Evolutionary conservation across 2,797 vertebrate species (phyloP), one percentile per base, ranked within the genome.

Genomic region (Bradypodion ventrale): DNA sequence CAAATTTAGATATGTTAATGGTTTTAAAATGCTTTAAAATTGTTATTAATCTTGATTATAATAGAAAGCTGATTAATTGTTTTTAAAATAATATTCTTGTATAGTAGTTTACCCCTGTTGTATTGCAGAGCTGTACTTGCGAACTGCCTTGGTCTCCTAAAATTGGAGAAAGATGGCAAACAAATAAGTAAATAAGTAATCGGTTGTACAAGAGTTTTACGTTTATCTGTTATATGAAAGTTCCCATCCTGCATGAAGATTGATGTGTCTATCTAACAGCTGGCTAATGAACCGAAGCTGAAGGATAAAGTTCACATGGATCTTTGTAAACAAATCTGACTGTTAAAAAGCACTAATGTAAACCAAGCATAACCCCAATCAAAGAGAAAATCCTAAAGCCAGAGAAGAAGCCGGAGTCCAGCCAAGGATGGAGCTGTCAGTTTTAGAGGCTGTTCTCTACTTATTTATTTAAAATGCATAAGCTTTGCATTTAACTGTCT

Each of bases 251-350:
- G 32, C 60, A 92, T 93, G 92, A 86, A 82, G 90, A 93, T 37
- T 93, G 90, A 91, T 93, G 37, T 78, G 94, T 93, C 94, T 90
- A 91, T 88, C 92, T 93, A 93, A 94, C 95, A 96, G 94, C 95
- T 95, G 94, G 92, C 68, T 94, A 90, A 95, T 87, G 88, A 89
- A 94, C 32, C 49, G 82, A 90, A 91, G 94, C 92, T 95, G 94
- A 96, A 93, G 94, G 94, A 94, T 95, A 94, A 95, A 94, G 94
- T 91, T 94, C 94, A 93, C 92, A 95, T 91, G 93, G 95, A 94
- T 87, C 94, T 94, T 92, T 94, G 91, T 93, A 95, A 96, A 95
- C 94, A 95, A 75, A 93, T 90, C 92, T 94, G 92, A 95, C 94
- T 89, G 94, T 92, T 60, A 93, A 92, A 86, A 91, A 93, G 91